Evolutionary conservation across 2,888 invertebrate species (phyloP), one percentile per base, ranked within the genome.

Genomic region (Drosophila mercatorum): DNA sequence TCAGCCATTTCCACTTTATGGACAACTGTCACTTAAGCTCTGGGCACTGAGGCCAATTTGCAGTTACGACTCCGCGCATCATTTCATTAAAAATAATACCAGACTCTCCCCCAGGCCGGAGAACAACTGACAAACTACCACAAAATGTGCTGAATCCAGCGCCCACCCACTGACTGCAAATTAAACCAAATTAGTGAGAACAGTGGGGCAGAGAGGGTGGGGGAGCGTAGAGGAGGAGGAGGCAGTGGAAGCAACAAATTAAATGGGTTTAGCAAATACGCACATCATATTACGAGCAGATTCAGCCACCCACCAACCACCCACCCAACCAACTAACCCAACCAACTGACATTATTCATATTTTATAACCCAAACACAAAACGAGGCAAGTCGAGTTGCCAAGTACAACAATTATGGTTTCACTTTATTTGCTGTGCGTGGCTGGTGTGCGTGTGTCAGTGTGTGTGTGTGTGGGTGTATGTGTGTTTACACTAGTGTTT

Each of bases 341-440:
- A 44, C 61, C 72, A 56, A 66, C 75, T 84, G 65, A 72, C 79
- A 84, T 84, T 87, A 84, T 84, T 84, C 84, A 84, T 84, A 84
- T 84, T 84, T 84, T 81, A 87, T 87, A 76, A 57, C 70, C 75
- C 72, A 34, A 58, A 49, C 65, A 64, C 78, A 61, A 68, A 76
- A 73, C 64, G 74, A 60, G 71, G 40, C 69, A 88, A 89, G 78
- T 89, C 88, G 71, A 84, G 69, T 84, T 81, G 81, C 44, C 85
- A 89, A 89, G 75, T 84, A 89, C 88, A 84, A 84, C 88, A 84
- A 84, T 84, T 89, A 84, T 84, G 84, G 89, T 89, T 81, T 84
- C 85, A 77, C 89, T 77, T 75, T 83, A 84, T 89, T 84, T 84
- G 71, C 82, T 47, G 49, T 69, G 60, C 61, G 70, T 28, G 46